These are phyloP conservation scores for Phoxinus phoxinus DNA, from an alignment of 2,113 vertebrate species.

Conservation along the genomic window DNA sequence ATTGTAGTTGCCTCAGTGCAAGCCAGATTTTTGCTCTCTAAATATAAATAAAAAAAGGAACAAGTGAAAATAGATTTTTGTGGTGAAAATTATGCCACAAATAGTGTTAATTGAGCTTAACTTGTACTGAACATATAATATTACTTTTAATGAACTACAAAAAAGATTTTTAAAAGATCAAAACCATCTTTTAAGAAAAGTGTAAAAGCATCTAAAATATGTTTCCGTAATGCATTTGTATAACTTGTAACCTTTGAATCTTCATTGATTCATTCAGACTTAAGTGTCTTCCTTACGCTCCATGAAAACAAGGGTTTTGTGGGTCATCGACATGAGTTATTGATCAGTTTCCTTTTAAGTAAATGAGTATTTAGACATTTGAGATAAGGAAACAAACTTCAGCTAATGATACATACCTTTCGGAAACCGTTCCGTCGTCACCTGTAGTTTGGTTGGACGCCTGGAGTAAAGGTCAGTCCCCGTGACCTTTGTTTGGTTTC, in stretches of 20 bases:
- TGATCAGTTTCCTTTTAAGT: conserved; percentile 11
- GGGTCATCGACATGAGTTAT: conserved; percentile 27
- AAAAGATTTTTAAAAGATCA: not conserved
- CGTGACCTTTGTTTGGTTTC: conserved; percentile 36
- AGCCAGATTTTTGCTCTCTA: too few relatives aligned
- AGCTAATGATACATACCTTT: not conserved
- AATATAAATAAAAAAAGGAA: too few relatives aligned
- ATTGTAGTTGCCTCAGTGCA: not conserved
- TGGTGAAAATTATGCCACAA: too few relatives aligned
- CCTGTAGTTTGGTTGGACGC: not conserved
- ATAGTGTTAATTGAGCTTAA: not conserved
- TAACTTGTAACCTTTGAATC: not conserved
- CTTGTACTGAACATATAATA: not conserved
- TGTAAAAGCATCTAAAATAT: not conserved
- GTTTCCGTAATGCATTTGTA: not conserved
- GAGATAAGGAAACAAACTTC: not conserved
- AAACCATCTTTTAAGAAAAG: not conserved
- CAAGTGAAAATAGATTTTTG: too few relatives aligned
- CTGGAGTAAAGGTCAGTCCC: conserved; percentile 14
- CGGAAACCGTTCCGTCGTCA: not conserved
- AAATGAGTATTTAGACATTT: conserved; percentile 14
- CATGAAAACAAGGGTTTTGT: conserved; percentile 9
- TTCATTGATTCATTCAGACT: not conserved
- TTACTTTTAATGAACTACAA: not conserved
- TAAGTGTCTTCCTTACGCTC: not conserved